phyloP scores from a whole-genome alignment of 2,888 invertebrate species.

The Apeira syringaria region DNA sequence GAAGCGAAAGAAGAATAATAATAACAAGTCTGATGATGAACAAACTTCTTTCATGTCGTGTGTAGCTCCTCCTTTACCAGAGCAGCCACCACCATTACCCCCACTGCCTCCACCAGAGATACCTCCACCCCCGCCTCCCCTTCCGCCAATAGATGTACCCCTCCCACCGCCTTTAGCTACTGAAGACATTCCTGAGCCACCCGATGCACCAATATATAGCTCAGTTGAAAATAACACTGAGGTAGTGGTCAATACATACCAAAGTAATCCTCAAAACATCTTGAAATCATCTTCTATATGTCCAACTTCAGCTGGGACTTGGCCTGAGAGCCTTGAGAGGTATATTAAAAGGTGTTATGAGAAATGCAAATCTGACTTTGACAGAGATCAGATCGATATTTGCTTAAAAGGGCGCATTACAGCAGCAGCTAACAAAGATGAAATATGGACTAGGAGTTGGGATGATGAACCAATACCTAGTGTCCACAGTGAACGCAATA shows the following conservation, averaged over 20 bases:
- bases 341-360: slow-evolving; percentile 97
- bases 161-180: slow-evolving; percentile 73
- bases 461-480: slow-evolving; percentile 95
- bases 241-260: slow-evolving; percentile 50
- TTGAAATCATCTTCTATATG: slow-evolving; percentile 60
- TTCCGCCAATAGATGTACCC: slow-evolving; percentile 60
- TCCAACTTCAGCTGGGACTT: slow-evolving; percentile 81
- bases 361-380: slow-evolving; percentile 93
- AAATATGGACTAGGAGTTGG: slow-evolving; percentile 97
- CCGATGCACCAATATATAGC: slow-evolving; percentile 47
- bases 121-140: slow-evolving; percentile 54
- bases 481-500: slow-evolving; percentile 90
- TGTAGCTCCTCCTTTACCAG: slow-evolving; percentile 80
- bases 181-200: slow-evolving; percentile 67
- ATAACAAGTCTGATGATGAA: slow-evolving; percentile 73
- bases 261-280: slow-evolving; percentile 54
- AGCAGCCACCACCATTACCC: slow-evolving; percentile 78
- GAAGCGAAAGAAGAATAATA: slow-evolving; percentile 88
- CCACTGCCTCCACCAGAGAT: slow-evolving; percentile 78
- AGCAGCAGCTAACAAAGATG: slow-evolving; percentile 93
- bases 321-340: slow-evolving; percentile 91
- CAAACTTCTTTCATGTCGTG: slow-evolving; percentile 54
- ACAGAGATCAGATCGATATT: slow-evolving; percentile 97
- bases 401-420: slow-evolving; percentile 97
- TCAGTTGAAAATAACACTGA: slow-evolving; percentile 36